These are phyloP conservation scores for Zeus faber DNA, from an alignment of 2,113 vertebrate species.

Conservation along the genomic window DNA sequence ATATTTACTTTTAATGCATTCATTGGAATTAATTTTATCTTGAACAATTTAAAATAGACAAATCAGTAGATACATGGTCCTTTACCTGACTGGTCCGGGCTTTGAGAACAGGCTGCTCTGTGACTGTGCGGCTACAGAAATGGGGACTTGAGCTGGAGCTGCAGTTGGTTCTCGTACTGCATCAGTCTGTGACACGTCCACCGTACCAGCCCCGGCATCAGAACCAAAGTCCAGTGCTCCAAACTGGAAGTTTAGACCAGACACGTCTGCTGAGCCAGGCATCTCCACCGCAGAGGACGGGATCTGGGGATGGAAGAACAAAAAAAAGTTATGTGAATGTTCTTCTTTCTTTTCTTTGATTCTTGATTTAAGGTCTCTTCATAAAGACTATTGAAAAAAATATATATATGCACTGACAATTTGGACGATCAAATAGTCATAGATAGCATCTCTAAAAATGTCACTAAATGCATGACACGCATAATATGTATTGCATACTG, in stretches of 20 bases:
- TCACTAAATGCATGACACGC: no score
- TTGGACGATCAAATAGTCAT: no score
- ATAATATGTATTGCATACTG: neutral
- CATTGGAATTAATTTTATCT: neutral
- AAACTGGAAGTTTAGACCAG: slow-evolving; percentile 93
- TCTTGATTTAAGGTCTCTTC: no score
- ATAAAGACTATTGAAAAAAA: no score
- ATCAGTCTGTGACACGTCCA: slow-evolving; percentile 79
- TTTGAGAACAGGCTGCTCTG: slow-evolving; percentile 87
- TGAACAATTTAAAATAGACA: neutral
- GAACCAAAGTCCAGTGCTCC: slow-evolving; percentile 94
- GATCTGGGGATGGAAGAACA: slow-evolving; percentile 70
- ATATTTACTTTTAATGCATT: neutral
- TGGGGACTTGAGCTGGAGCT: slow-evolving; percentile 7
- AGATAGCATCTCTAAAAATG: no score
- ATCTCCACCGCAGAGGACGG: slow-evolving; percentile 94
- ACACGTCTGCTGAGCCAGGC: slow-evolving; percentile 89
- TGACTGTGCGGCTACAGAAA: slow-evolving; percentile 42
- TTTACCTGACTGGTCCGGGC: slow-evolving; percentile 80
- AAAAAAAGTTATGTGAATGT: no score
- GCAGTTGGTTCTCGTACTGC: slow-evolving; percentile 41
- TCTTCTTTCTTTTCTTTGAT: no score
- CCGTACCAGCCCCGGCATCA: slow-evolving; percentile 73
- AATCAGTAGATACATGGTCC: neutral
- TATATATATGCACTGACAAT: no score